Evolutionary conservation across 2,888 invertebrate genomes (phyloP).

Genomic region (Dynastes maya): DNA sequence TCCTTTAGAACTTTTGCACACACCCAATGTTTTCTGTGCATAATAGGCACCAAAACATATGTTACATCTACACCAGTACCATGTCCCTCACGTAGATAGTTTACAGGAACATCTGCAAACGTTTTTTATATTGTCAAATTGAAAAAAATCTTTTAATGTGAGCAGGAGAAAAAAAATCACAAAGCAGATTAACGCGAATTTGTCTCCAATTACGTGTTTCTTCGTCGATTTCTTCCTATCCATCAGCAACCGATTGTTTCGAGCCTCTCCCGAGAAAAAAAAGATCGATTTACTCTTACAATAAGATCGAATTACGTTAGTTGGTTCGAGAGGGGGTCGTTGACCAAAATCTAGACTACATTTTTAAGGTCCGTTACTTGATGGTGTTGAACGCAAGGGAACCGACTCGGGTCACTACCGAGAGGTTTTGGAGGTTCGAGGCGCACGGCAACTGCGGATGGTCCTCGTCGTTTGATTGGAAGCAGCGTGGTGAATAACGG

Average conservation of each 20-base stretch:
- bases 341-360: slow-evolving; percentile 68
- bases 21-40: no score
- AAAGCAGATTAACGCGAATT: neutral
- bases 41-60: neutral
- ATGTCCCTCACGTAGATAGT: neutral
- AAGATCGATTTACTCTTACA: slow-evolving; percentile 59
- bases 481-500: slow-evolving; percentile 59
- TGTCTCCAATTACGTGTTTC: slow-evolving; percentile 1
- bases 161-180: neutral
- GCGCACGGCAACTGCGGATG: neutral
- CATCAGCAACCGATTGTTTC: neutral
- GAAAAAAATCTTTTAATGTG: neutral
- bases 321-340: slow-evolving; percentile 56
- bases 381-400: slow-evolving; percentile 50
- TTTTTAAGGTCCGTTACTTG: slow-evolving; percentile 67
- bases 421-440: slow-evolving; percentile 30
- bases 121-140: neutral
- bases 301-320: slow-evolving; percentile 59
- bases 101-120: slow-evolving; percentile 1
- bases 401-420: slow-evolving; percentile 33
- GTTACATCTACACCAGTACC: slow-evolving; percentile 3
- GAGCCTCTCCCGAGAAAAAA: slow-evolving; percentile 44
- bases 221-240: neutral
- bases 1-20: no score
- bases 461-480: slow-evolving; percentile 32